Base-by-base conservation (phyloP, 1,140 invertebrate species). In the Drosophila mayri region DNA sequence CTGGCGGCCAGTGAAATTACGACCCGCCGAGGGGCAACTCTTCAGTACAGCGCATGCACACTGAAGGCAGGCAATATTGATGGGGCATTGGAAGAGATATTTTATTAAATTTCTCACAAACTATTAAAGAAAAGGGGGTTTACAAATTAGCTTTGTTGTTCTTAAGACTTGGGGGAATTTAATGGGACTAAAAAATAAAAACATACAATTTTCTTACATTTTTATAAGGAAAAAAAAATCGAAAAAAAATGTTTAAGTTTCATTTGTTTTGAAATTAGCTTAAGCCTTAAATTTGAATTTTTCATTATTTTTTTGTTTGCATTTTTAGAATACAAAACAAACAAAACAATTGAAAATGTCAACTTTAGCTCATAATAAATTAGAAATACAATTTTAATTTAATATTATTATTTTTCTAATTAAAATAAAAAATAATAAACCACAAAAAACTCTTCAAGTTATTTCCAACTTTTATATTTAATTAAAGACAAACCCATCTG, bases 11-110 rank as follows among this genome's bases (percentile, higher is more conserved):
- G 20, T 2, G 16, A 55, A 78, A 81, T 46, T 44, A 66, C 14
- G 35, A 32, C 52, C 22, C 4, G 44, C 25, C 46, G 30, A 47
- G 54, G 38, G 35, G 37, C 52, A 41, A 41, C 41, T 47, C 32
- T 58, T 55, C 52, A 54, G 60, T 49, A 74, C 50, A 50, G 85
- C 85, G 86, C 86, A 90, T 88, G 85, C 77, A 88, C 85, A 88
- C 46, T 88, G 46, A 20, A 32, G 85, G 52, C 74, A 37, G 54
- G 18, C 49, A 81, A 90, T 81, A 88, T 88, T 85, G 74, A 61
- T 40, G 65, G 32, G 18, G 44, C 28, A 22, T 0, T 11, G n/a
- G 4, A 40, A 62, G 9, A 41, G 14, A 4, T 20, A 58, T 12
- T 35, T 20, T 25, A 28, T 1, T 38, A 20, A 11, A 52, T 40